Conservation (phyloP, 2,113 vertebrate species). For the Stigmatopora argus region DNA sequence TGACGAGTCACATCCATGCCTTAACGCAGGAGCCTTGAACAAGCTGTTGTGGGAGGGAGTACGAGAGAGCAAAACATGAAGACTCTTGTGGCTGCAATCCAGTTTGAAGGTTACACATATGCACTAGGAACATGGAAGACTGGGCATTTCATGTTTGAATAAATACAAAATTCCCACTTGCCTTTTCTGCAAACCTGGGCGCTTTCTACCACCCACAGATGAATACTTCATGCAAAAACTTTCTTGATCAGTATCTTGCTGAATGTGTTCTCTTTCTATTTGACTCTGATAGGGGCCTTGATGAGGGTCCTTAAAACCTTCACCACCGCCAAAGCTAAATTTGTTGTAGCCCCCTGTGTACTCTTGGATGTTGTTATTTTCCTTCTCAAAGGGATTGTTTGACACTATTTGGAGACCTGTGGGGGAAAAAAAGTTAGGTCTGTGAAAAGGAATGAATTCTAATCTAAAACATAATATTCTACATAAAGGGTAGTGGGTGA, state of each 20-base stretch:
- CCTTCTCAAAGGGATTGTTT: slow-evolving; percentile 31
- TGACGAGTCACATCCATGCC: slow-evolving; percentile 40
- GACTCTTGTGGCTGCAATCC: background rate
- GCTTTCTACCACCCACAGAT: slow-evolving; percentile 29
- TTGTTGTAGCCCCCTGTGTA: slow-evolving; percentile 11
- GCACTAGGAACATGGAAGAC: background rate
- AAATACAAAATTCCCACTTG: slow-evolving; percentile 23
- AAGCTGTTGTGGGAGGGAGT: slow-evolving; percentile 68
- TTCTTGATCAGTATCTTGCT: slow-evolving; percentile 33
- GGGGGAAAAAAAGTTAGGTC: slow-evolving; percentile 11
- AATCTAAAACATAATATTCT: slow-evolving; percentile 67
- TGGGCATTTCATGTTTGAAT: background rate
- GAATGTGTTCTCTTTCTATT: slow-evolving; percentile 57
- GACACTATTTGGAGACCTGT: slow-evolving; percentile 63
- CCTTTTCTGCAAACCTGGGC: slow-evolving; percentile 53
- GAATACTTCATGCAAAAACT: slow-evolving; percentile 19
- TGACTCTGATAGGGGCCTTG: slow-evolving; percentile 49
- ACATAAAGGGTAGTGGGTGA: slow-evolving; percentile 31
- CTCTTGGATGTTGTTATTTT: slow-evolving; percentile 28
- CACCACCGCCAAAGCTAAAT: slow-evolving; percentile 39
- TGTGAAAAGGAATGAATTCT: slow-evolving; percentile 36
- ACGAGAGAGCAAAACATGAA: slow-evolving; percentile 1
- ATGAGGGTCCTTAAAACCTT: slow-evolving; percentile 40
- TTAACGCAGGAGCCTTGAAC: slow-evolving; percentile 63
- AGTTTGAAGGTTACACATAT: background rate